These are phyloP conservation scores for Pseudoips prasinana DNA, from an alignment of 2,888 invertebrate species.

Conservation along the genomic window DNA sequence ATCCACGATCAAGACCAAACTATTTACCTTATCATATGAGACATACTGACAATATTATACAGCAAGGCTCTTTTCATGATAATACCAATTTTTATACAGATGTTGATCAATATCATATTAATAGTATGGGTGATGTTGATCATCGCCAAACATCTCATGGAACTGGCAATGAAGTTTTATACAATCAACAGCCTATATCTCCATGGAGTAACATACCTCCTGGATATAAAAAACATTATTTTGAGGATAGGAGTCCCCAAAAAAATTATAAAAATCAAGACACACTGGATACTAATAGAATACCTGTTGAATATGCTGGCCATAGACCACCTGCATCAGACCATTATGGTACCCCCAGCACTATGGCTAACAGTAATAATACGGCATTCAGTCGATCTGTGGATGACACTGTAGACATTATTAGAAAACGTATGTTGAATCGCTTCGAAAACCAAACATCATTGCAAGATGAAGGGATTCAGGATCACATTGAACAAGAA, in stretches of 20 bases:
- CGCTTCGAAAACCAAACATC: slow-evolving; percentile 53
- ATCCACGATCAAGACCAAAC: slow-evolving; percentile 30
- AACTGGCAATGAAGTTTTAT: slow-evolving; percentile 25
- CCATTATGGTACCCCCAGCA: slow-evolving; percentile 60
- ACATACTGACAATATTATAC: slow-evolving; percentile 31
- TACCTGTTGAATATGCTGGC: slow-evolving; percentile 53
- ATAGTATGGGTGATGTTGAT: slow-evolving; percentile 68
- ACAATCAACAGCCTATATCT: slow-evolving; percentile 28
- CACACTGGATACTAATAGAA: slow-evolving; percentile 39
- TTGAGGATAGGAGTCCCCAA: slow-evolving; percentile 42
- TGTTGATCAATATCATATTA: slow-evolving; percentile 38
- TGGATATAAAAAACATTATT: slow-evolving; percentile 37
- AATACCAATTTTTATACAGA: slow-evolving; percentile 34
- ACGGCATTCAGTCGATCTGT: slow-evolving; percentile 64
- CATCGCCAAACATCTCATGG: slow-evolving; percentile 39
- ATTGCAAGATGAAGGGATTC: slow-evolving; percentile 32
- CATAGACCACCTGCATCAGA: slow-evolving; percentile 74
- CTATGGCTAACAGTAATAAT: slow-evolving; percentile 57
- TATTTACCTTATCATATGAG: slow-evolving; percentile 36
- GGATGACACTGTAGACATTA: slow-evolving; percentile 72
- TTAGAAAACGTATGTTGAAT: slow-evolving; percentile 59
- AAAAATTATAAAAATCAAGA: slow-evolving; percentile 41
- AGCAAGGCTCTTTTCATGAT: slow-evolving; percentile 25
- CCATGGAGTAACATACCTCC: slow-evolving; percentile 44
- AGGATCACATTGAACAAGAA: slow-evolving; percentile 34